Evolutionary conservation across 2,888 invertebrate species (phyloP), one percentile per base, ranked within the genome.

Genomic region (Netelia melanura): DNA sequence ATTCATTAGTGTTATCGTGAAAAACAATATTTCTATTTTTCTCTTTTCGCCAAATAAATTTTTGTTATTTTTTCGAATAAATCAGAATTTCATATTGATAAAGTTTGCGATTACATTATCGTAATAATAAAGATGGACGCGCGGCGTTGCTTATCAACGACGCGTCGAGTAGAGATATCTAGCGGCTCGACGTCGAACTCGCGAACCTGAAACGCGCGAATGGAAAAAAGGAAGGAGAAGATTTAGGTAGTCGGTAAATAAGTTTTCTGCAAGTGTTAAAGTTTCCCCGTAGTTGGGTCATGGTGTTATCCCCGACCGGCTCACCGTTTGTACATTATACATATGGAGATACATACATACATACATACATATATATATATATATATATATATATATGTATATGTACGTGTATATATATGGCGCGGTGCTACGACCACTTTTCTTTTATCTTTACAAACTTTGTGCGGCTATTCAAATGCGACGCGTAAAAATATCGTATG

Each of bases 401-500:
- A 21, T 58, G 21, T 21, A 17, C 17, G 17, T 17, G 17, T 30
- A n/a, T 61, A 61, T 67, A 38, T 67, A 67, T 38, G 52, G 61
- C 43, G 43, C 43, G 14, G 30, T 30, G 5, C 30, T 30, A 30
- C 44, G 17, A 44, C 48, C n/a, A 25, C 65, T 52, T 64, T 64
- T 5, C 52, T n/a, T 64, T 54, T 54, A 64, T 71, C 80, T 68
- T 78, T 62, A 30, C 48, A 21, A 74, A 83, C 61, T 83, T 83
- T 61, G 38, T 48, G 38, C 76, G 72, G 65, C 48, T 78, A 83
- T 83, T 83, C 72, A 83, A 72, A 83, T 83, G 70, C 25, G 48
- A 30, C 65, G 44, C 72, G 67, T 83, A 62, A 78, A 54, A 78
- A 78, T 72, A 78, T 68, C 52, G 70, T 81, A 75, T 25, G 75